Evolutionary conservation across 30 jellyfish, hydroid and myxozoan genomes (phyloP), one percentile per base, ranked within the genome.

Genomic region (Morbakka virulenta): DNA sequence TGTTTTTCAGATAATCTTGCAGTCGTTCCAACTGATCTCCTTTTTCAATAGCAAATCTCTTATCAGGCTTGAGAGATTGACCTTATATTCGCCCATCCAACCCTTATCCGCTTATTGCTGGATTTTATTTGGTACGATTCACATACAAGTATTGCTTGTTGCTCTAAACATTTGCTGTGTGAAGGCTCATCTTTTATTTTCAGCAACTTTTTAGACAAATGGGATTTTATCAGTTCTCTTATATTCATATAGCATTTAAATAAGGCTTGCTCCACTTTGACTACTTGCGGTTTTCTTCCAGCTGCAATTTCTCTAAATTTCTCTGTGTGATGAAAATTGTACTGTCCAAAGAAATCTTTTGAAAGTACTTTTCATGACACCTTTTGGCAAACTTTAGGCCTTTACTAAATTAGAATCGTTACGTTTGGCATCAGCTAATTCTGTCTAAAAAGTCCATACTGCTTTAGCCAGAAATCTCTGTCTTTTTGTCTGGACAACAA

Each of bases 1-100:
- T 35, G 50, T 81, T 70, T 81, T 83, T 50, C 69, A 70, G 52
- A 32, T 81, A 71, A 41, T 70, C 83, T 27, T 81, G 52, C 72
- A 81, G 72, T 57, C 87, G 52, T 36, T 48, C 64, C 62, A 63
- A 32, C 81, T 64, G 91, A 33, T 75, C 93, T 36, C 35, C 96
- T 47, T 77, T 77, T 52, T 52, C 74, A 50, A 77, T 65, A 28
- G 77, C 72, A 76, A 85, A 77, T 51, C 87, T 69, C 64, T 85
- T 85, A 47, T 85, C 69, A 41, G 96, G 93, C 65, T 83, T 83
- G 31, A 26, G 32, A 83, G 66, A 36, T 89, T 83, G 20, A 83
- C 85, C 26, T 20, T 77, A 22, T 84, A 85, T 22, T 85, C 96
- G 32, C 67, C 69, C 86, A 31, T 63, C 96, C 93, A 85, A 50